A percentile compares a stretch with the other conserved stretches of the same genome.
phyloP scores from a whole-genome alignment of 1,140 invertebrate species.

The Ceratoteleas bidentatus region DNA sequence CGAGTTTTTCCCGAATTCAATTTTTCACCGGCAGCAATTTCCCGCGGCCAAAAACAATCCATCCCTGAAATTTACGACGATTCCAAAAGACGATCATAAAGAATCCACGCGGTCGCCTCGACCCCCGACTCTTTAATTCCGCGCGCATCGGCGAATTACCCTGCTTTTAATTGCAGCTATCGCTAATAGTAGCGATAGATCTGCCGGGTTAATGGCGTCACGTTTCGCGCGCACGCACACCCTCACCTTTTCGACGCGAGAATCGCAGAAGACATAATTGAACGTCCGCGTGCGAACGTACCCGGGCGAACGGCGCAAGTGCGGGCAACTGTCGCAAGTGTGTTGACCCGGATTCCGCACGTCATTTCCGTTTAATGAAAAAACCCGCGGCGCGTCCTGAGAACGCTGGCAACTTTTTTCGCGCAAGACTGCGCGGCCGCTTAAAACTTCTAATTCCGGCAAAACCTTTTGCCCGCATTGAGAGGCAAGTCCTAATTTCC shows the following conservation, averaged over 20 bases:
- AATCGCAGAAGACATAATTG: constrained; percentile 28
- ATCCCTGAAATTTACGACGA: too few relatives aligned
- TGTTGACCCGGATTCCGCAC: constrained; percentile 42
- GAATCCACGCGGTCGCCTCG: constrained; percentile 10
- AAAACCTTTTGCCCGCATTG: constrained; percentile 43
- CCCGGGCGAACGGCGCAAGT: constrained; percentile 12
- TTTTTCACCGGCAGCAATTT: too few relatives aligned
- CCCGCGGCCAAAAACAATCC: too few relatives aligned
- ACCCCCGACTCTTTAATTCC: too few relatives aligned
- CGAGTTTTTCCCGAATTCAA: too few relatives aligned
- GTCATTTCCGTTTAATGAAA: constrained; percentile 59
- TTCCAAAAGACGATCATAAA: background rate
- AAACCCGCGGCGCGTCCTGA: constrained; percentile 14
- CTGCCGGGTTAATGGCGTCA: background rate
- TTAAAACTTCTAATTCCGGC: constrained; percentile 50
- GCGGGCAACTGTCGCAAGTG: constrained; percentile 25
- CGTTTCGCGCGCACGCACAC: background rate
- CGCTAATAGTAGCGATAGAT: constrained; percentile 33
- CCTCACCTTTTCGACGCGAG: constrained; percentile 8
- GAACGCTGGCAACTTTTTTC: constrained; percentile 38
- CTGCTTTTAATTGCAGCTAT: constrained; percentile 31
- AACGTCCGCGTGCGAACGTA: constrained; percentile 22
- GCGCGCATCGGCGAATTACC: background rate
- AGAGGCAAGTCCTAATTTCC: constrained; percentile 54
- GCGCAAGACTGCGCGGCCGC: constrained; percentile 24